A percentile compares a stretch with the other conserved stretches of the same genome.
These are phyloP conservation scores for Linyphia triangularis DNA, from an alignment of 2,888 invertebrate species.

Conservation along the genomic window DNA sequence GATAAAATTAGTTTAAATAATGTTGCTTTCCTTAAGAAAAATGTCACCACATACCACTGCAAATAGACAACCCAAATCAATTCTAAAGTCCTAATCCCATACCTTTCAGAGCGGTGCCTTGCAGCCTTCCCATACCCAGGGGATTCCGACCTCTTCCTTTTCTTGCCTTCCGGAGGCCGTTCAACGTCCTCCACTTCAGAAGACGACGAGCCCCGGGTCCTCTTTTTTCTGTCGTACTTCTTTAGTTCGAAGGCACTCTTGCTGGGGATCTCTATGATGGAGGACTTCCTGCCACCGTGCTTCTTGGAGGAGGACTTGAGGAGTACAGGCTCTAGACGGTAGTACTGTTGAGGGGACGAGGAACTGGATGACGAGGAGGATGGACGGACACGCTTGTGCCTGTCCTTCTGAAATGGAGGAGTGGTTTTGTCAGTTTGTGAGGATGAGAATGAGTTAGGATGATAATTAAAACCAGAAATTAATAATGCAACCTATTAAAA, in stretches of 20 bases:
- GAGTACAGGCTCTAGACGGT: constrained; percentile 63
- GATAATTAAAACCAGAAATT: background rate
- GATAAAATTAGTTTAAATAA: too few species aligned
- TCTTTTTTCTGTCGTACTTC: constrained; percentile 61
- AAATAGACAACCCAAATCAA: too few species aligned
- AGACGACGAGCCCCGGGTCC: constrained; percentile 27
- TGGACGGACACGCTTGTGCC: constrained; percentile 4
- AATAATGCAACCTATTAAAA: too few species aligned
- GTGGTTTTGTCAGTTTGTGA: too few species aligned
- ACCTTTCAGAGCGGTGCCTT: constrained; percentile 46
- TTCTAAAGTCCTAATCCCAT: too few species aligned
- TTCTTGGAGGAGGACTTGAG: constrained; percentile 63
- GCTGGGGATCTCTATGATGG: constrained; percentile 56
- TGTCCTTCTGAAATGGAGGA: constrained; percentile 21
- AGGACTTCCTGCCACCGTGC: background rate
- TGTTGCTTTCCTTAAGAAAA: too few species aligned
- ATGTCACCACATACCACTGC: too few species aligned
- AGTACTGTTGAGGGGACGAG: constrained; percentile 66
- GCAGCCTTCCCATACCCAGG: constrained; percentile 17
- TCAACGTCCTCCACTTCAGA: constrained; percentile 25
- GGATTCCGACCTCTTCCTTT: constrained; percentile 32
- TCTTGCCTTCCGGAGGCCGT: constrained; percentile 21
- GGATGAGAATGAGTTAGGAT: too few species aligned
- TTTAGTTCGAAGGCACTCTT: constrained; percentile 54
- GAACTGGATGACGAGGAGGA: constrained; percentile 42